Conservation (phyloP, 2,888 invertebrate genomes). For the Amorpha juglandis region DNA sequence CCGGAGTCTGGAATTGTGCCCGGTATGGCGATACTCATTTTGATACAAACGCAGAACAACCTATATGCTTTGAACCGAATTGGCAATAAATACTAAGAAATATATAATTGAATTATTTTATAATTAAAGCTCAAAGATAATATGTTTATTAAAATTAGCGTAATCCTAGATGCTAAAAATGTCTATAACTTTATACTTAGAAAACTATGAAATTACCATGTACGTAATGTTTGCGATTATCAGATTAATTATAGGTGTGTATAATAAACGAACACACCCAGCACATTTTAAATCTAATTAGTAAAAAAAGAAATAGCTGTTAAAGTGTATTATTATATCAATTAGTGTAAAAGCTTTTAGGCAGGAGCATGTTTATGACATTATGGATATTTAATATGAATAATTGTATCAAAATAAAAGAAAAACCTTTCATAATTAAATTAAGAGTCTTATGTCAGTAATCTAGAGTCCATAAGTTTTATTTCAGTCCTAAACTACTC, state of each 20-base stretch:
- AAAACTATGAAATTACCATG: not conserved
- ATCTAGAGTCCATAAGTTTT: no score
- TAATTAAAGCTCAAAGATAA: no score
- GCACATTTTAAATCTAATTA: not conserved
- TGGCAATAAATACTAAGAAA: no score
- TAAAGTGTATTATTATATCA: not conserved
- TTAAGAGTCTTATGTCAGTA: not conserved
- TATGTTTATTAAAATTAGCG: no score
- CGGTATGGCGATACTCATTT: no score
- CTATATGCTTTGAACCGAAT: no score
- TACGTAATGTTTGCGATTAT: not conserved
- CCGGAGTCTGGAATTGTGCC: no score
- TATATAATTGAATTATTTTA: no score
- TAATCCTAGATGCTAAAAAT: not conserved
- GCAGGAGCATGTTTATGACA: not conserved
- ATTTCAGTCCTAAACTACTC: no score
- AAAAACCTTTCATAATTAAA: not conserved
- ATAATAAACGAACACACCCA: conserved; percentile 1
- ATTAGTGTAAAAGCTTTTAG: conserved; percentile 6
- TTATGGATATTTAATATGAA: not conserved
- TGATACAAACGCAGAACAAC: no score
- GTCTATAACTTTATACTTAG: not conserved
- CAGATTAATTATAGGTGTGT: not conserved
- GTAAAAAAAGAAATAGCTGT: conserved; percentile 4
- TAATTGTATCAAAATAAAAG: not conserved